phyloP scores from a whole-genome alignment of 1,140 invertebrate species.

The Thereuonema tuberculata region DNA sequence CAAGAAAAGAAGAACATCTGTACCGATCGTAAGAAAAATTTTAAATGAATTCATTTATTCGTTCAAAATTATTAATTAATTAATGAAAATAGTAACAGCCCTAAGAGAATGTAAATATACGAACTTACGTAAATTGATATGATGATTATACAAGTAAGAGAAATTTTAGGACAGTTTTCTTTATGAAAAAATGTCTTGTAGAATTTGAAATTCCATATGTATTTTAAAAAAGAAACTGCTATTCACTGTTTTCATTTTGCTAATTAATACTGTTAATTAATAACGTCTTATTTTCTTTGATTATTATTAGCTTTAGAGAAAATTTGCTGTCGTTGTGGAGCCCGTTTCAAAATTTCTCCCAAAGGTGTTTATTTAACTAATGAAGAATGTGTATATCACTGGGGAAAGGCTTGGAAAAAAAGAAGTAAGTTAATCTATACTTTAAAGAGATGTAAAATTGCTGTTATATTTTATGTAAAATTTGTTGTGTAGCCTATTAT shows the following conservation, averaged over 20 bases:
- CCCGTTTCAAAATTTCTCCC: conserved; percentile 58
- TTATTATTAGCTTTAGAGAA: conserved; percentile 34
- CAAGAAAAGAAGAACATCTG: conserved; percentile 15
- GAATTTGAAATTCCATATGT: too few relatives aligned
- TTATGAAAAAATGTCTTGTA: too few relatives aligned
- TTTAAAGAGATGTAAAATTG: neutral
- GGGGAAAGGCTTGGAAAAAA: conserved; percentile 64
- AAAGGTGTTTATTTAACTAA: conserved; percentile 50
- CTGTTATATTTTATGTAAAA: conserved; percentile 1
- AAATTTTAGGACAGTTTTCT: conserved; percentile 9
- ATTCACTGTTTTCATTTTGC: too few relatives aligned
- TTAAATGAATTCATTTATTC: too few relatives aligned
- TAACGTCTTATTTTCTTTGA: neutral
- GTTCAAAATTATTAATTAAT: too few relatives aligned
- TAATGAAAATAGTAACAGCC: too few relatives aligned
- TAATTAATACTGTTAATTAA: neutral
- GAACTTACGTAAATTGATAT: too few relatives aligned
- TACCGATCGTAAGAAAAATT: too few relatives aligned
- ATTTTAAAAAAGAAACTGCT: conserved; percentile 14
- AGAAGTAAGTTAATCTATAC: conserved; percentile 38
- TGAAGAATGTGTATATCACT: conserved; percentile 81
- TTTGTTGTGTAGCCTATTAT: too few relatives aligned
- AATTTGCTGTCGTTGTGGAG: conserved; percentile 66
- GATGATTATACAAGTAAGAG: too few relatives aligned
- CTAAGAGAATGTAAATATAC: too few relatives aligned